Evolutionary conservation across 2,113 vertebrate genomes (phyloP), one percentile per base, ranked within the genome.

Genomic region (Notothenia rossii): DNA sequence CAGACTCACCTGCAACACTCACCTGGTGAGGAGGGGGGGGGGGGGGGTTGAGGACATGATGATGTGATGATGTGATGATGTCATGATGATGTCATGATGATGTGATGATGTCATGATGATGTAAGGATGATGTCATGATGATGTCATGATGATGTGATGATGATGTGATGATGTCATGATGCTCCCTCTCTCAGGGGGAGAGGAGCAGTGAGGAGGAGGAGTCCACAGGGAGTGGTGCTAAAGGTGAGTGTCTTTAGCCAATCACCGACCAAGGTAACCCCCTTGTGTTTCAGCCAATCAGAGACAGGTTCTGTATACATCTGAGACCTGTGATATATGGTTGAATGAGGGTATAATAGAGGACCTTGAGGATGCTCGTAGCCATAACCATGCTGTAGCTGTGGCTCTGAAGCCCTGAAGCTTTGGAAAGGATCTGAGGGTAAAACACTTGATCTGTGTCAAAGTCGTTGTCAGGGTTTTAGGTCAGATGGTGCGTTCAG

Each of bases 1-100:
- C 65, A 92, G 88, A 45, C 90, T 94, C 73, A 94, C 95, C 29
- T 83, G 82, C 0, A 93, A 92, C 5, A 36, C 84, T 0, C 72
- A 29, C 87, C 96, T 96, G 83, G 87, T 88, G 45, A 49, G 49
- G 6, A 17, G 22, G 1, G 40, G 25, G 25, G 1, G 40, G 25
- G 25, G 25, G 25, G 25, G 49, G 25, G 46, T 29, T n/a, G 11
- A 9, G 22, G 36, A 5, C 59, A 55, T 14, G 20, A 6, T 17
- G 7, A 45, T 22, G 48, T 17, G 0, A 36, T 36, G 36, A 0
- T 61, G 5, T 36, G 36, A 36, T 36, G 36, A 36, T 36, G 36
- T 36, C 36, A 36, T 36, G 36, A 36, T 36, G 36, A 36, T 36
- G 36, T 36, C 36, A 36, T 36, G 36, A 2, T 25, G 25, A 25